Base-by-base conservation (phyloP, 2,113 vertebrate genomes). In the Chrysemys picta region DNA sequence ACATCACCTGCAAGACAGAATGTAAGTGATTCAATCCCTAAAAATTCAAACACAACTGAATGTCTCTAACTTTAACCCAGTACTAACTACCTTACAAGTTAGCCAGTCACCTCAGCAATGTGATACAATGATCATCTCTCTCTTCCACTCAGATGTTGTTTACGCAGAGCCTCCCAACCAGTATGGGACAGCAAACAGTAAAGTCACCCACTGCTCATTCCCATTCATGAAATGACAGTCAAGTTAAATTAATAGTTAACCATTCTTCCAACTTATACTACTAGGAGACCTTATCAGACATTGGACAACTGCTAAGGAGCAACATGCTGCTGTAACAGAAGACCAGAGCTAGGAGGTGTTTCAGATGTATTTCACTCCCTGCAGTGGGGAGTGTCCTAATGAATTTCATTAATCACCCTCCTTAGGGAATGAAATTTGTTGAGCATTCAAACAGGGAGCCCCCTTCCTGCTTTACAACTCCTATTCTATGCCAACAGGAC, bases 81-180 rank as follows among this genome's bases (percentile, higher is more conserved):
- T 52, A 52, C 88, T 91, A 87, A 49, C 50, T 49, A 47, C 75
- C 92, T 89, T 52, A 84, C 85, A 95, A 95, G 42, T 78, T 78
- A 78, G 45, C 90, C 94, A 89, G 89, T 95, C 93, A 96, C 85
- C 38, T 92, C 89, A 92, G 75, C 90, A 89, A 91, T 49, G 76
- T 14, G 31, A 95, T 53, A 80, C 78, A 69, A 8, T n/a, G 91
- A 94, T 62, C 82, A 95, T 62, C 83, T 19, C 47, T 84, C 95
- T 86, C 56, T 94, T 91, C 35, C 87, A 59, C 27, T 29, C 21
- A 9, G 1, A 24, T 83, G 19, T 24, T 54, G 69, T 80, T 89
- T 72, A 38, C 35, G 9, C 65, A 38, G 2, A 38, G 65, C 65
- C 65, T 72, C n/a, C n/a, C 9, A 72, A 21, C 65, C 65, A 72